These are phyloP conservation scores for Ormyrus labotus DNA, from an alignment of 2,888 invertebrate species.

Conservation along the genomic window DNA sequence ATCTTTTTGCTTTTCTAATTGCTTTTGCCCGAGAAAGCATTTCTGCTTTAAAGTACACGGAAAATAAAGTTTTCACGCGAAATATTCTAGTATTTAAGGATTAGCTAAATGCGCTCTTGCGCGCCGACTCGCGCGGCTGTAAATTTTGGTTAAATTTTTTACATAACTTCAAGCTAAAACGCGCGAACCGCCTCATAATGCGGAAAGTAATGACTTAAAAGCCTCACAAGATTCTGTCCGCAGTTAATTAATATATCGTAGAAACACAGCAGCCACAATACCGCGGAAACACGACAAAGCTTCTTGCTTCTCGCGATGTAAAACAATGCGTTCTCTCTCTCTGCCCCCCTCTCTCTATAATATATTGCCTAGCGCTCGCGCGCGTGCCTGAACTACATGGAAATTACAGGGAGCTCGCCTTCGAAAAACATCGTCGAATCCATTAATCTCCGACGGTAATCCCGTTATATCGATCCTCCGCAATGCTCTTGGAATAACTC, in stretches of 20 bases:
- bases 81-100: conserved; percentile 21
- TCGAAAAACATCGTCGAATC: too few relatives aligned
- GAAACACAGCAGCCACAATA: conserved; percentile 27
- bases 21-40: too few relatives aligned
- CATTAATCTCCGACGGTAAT: too few relatives aligned
- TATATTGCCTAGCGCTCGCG: too few relatives aligned
- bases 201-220: conserved; percentile 39
- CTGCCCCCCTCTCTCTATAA: background rate
- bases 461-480: too few relatives aligned
- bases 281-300: conserved; percentile 53
- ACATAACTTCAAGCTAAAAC: conserved; percentile 16
- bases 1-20: too few relatives aligned
- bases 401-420: too few relatives aligned
- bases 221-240: conserved; percentile 31
- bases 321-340: conserved; percentile 20
- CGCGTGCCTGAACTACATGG: too few relatives aligned
- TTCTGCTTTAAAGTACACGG: too few relatives aligned
- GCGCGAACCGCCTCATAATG: background rate
- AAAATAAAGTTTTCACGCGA: background rate
- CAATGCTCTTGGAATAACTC: background rate
- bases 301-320: conserved; percentile 45
- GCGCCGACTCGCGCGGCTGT: background rate
- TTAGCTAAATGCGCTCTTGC: background rate
- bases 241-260: conserved; percentile 51
- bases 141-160: conserved; percentile 21